phyloP scores from a whole-genome alignment of 2,797 vertebrate species.

The Sebastes minor region DNA sequence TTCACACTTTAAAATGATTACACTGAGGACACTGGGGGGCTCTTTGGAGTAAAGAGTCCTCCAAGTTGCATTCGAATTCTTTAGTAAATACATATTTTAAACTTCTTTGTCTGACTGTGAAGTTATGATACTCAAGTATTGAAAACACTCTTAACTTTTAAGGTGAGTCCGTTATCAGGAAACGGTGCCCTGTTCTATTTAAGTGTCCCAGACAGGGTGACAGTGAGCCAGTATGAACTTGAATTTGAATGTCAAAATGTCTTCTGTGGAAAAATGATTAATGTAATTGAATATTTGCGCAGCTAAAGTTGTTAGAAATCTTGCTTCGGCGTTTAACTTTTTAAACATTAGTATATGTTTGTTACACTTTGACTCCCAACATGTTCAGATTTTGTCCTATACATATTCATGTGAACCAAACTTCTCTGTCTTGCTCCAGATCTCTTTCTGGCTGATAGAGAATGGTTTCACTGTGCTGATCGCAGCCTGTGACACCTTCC shows the following conservation, averaged over 20 bases:
- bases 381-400: background rate
- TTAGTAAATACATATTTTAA: background rate
- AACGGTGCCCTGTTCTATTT: background rate
- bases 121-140: background rate
- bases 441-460: conserved; percentile 98
- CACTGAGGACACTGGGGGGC: background rate
- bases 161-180: background rate
- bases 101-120: background rate
- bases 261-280: background rate
- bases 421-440: conserved; percentile 75
- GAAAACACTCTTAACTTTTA: background rate
- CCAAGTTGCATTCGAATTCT: background rate
- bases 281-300: background rate
- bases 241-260: background rate
- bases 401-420: background rate
- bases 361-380: background rate
- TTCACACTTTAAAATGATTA: background rate
- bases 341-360: background rate
- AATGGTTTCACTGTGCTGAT: conserved; percentile 96
- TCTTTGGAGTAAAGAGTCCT: background rate
- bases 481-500: conserved; percentile 96
- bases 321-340: background rate
- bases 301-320: background rate
- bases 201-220: too few species aligned
- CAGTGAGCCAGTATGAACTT: background rate